These are phyloP conservation scores for Tragopan temminckii DNA, from an alignment of 2,797 vertebrate genomes.

Conservation along the genomic window DNA sequence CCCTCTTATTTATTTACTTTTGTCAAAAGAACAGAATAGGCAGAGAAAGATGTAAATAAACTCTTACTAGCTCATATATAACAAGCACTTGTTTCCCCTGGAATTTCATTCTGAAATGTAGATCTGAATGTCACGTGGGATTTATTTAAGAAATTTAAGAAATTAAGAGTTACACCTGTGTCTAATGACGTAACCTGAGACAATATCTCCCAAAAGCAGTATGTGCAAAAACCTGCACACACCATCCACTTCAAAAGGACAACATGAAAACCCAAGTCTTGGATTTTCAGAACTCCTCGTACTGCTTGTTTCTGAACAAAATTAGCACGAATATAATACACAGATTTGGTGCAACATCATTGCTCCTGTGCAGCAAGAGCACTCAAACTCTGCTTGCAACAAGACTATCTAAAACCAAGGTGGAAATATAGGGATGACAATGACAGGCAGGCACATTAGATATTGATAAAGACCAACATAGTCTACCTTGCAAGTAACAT, in stretches of 20 bases:
- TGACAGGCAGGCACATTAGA: too few species aligned
- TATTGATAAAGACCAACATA: neutral
- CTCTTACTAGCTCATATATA: neutral
- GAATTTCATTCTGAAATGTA: neutral
- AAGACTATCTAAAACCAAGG: neutral
- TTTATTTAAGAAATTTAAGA: neutral
- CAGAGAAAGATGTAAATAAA: neutral
- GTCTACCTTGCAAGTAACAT: neutral
- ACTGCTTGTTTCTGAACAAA: neutral
- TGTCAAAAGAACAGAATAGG: neutral
- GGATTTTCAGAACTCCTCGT: neutral
- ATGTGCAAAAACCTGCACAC: neutral
- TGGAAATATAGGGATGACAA: neutral
- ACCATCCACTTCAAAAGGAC: neutral
- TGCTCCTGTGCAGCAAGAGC: neutral
- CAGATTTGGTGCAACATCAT: neutral
- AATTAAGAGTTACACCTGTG: neutral
- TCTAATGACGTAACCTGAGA: neutral
- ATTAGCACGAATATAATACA: neutral
- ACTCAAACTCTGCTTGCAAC: neutral
- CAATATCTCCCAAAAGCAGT: neutral
- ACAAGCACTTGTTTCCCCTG: neutral
- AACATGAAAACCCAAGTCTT: neutral
- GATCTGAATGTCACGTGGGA: neutral
- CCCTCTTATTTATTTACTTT: neutral